Conservation (phyloP, 2,113 vertebrate species). For the Pollachius pollachius region DNA sequence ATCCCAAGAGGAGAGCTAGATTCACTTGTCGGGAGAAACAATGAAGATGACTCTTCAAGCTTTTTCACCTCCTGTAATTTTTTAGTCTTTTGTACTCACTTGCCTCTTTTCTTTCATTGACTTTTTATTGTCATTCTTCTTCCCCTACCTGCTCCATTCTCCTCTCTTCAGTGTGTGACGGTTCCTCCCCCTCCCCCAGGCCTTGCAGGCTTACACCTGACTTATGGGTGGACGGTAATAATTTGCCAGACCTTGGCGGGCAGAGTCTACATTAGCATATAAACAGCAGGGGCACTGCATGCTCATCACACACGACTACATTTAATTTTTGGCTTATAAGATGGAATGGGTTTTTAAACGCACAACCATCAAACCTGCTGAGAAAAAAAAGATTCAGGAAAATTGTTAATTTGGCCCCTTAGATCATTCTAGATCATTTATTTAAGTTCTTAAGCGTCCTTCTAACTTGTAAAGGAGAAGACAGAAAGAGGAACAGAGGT, state of each 20-base stretch:
- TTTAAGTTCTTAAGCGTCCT: too few species aligned
- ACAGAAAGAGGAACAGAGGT: too few species aligned
- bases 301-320: constrained; percentile 99
- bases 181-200: constrained; percentile 52
- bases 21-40: constrained; percentile 59
- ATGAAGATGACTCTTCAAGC: constrained; percentile 45
- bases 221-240: constrained; percentile 93
- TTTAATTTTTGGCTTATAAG: constrained; percentile 99
- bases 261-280: constrained; percentile 97
- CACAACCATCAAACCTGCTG: constrained; percentile 91
- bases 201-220: constrained; percentile 81
- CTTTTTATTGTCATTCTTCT: constrained; percentile 2
- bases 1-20: constrained; percentile 43
- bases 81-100: not conserved
- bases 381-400: constrained; percentile 97
- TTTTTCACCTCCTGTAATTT: constrained; percentile 26
- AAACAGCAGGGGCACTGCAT: constrained; percentile 95
- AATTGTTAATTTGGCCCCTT: constrained; percentile 82
- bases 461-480: too few species aligned
- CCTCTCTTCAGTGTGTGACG: constrained; percentile 43
- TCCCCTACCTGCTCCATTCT: constrained; percentile 7
- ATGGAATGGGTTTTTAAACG: constrained; percentile 99
- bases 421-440: constrained; percentile 75
- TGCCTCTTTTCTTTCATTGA: not conserved
- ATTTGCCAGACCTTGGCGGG: constrained; percentile 95